Conservation (phyloP, 2,888 invertebrate genomes). For the Abrostola triplasia region DNA sequence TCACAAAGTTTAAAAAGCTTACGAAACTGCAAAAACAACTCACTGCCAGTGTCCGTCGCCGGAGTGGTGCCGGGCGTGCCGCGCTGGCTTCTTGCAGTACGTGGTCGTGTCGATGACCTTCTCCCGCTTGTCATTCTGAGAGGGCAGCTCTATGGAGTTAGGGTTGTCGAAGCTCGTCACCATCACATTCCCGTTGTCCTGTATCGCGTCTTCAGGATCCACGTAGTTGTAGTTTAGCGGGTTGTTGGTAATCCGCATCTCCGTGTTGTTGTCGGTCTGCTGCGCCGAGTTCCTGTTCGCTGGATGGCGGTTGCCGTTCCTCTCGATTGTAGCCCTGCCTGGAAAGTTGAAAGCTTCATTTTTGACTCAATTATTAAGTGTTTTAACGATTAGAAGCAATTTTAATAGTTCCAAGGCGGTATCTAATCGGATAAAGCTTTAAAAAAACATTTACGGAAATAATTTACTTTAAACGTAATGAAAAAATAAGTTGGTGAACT, state of each 20-base stretch:
- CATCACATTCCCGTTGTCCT: constrained; percentile 84
- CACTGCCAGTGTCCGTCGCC: constrained; percentile 86
- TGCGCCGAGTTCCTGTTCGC: constrained; percentile 78
- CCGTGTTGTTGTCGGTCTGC: constrained; percentile 76
- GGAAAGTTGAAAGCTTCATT: constrained; percentile 56
- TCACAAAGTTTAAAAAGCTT: constrained; percentile 10
- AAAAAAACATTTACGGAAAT: background rate
- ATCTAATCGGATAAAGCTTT: background rate
- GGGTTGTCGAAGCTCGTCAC: constrained; percentile 93
- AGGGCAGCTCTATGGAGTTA: constrained; percentile 91
- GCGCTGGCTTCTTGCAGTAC: constrained; percentile 90
- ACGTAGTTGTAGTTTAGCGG: constrained; percentile 92
- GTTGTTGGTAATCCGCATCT: constrained; percentile 94
- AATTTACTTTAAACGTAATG: too few relatives aligned
- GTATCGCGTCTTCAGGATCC: constrained; percentile 90
- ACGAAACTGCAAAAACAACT: constrained; percentile 65
- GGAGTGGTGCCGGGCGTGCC: constrained; percentile 76
- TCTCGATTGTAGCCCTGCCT: constrained; percentile 89
- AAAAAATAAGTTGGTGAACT: too few relatives aligned
- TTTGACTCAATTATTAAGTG: constrained; percentile 50
- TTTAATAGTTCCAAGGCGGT: background rate
- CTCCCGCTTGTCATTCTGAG: constrained; percentile 78
- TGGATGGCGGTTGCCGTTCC: constrained; percentile 84
- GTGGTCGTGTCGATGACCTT: constrained; percentile 90
- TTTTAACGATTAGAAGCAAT: constrained; percentile 19